Evolutionary conservation across 2,113 vertebrate species (phyloP).

Genomic region (Gobio gobio): DNA sequence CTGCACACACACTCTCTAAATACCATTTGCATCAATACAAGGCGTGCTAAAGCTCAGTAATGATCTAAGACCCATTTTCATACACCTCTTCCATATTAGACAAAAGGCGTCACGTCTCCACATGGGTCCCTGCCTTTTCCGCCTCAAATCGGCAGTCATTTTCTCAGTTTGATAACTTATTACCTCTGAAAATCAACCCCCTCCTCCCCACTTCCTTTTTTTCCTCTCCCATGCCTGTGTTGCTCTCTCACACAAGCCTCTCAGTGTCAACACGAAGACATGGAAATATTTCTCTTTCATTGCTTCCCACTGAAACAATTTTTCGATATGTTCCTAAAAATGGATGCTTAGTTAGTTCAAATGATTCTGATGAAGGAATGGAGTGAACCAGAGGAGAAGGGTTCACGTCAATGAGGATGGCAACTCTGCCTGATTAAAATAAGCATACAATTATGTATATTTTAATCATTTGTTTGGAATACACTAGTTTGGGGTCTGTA

Average conservation of each 20-base stretch:
- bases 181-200: conserved; percentile 43
- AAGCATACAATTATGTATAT: not conserved
- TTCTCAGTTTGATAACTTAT: conserved; percentile 52
- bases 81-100: not conserved
- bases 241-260: conserved; percentile 31
- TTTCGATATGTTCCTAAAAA: conserved; percentile 72
- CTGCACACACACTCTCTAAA: not conserved
- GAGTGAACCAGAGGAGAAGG: not conserved
- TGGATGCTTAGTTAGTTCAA: conserved; percentile 64
- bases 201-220: conserved; percentile 3
- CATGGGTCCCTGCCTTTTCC: conserved; percentile 31
- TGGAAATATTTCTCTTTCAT: conserved; percentile 51
- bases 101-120: not conserved
- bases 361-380: conserved; percentile 50
- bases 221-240: not conserved
- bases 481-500: not conserved
- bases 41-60: not conserved
- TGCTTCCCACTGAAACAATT: conserved; percentile 70
- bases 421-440: not conserved
- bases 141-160: conserved; percentile 55
- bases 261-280: conserved; percentile 46
- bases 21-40: conserved; percentile 11
- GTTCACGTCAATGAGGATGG: not conserved
- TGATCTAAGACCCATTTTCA: conserved; percentile 4
- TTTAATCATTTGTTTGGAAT: not conserved